Evolutionary conservation across 2,888 invertebrate species (phyloP).

Genomic region (Brachycybe producta): DNA sequence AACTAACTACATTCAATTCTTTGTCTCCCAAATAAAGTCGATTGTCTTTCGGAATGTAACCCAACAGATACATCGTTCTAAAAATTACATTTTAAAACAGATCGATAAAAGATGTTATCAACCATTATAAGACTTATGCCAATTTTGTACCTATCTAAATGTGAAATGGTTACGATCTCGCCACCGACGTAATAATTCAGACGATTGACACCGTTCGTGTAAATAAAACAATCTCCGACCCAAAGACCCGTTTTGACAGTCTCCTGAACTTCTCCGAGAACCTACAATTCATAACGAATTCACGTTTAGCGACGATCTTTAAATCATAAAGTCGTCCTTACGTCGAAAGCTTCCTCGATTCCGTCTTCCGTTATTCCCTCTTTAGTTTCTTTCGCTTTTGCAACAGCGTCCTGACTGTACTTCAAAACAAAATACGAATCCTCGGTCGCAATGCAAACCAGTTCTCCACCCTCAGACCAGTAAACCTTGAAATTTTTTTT

Average conservation of each 20-base stretch:
- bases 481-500: constrained; percentile 47
- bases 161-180: constrained; percentile 95
- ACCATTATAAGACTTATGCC: not conserved
- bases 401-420: constrained; percentile 72
- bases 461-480: constrained; percentile 91
- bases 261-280: constrained; percentile 76
- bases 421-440: constrained; percentile 88
- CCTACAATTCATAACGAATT: constrained; percentile 37
- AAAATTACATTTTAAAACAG: constrained; percentile 17
- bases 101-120: not conserved
- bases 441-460: constrained; percentile 88
- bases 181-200: constrained; percentile 99
- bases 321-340: constrained; percentile 32
- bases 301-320: not conserved
- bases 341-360: constrained; percentile 92
- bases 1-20: constrained; percentile 89
- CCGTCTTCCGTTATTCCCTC: constrained; percentile 75
- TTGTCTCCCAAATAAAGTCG: constrained; percentile 92
- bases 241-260: constrained; percentile 86
- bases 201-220: constrained; percentile 92
- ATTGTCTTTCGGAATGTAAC: constrained; percentile 93
- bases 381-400: constrained; percentile 56
- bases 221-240: constrained; percentile 99
- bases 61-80: constrained; percentile 87
- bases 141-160: constrained; percentile 58